A percentile compares a stretch with the other conserved stretches of the same genome.
Conservation (phyloP, 1,140 invertebrate genomes). For the Oryctes rhinoceros region DNA sequence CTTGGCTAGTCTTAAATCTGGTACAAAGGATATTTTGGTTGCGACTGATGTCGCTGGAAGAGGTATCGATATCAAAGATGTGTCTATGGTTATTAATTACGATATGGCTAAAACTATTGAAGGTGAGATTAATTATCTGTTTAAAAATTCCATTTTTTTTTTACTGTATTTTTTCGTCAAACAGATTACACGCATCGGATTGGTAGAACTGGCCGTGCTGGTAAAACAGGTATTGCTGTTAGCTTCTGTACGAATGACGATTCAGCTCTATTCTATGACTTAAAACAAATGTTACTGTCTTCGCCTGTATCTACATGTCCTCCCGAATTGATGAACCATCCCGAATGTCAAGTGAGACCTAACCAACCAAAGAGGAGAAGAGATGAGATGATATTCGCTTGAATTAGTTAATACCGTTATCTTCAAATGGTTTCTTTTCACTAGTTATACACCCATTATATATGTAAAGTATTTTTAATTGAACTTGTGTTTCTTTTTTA, state of each 20-base stretch:
- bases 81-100: constrained; percentile 98
- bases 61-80: constrained; percentile 99
- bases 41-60: constrained; percentile 99
- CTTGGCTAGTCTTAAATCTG: constrained; percentile 92
- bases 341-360: constrained; percentile 98
- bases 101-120: constrained; percentile 99
- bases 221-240: constrained; percentile 95
- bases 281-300: constrained; percentile 89
- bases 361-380: constrained; percentile 92
- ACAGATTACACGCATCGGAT: constrained; percentile 99
- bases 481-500: too few relatives aligned
- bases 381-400: constrained; percentile 95
- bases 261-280: constrained; percentile 93
- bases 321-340: constrained; percentile 96
- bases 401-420: constrained; percentile 52
- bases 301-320: constrained; percentile 97
- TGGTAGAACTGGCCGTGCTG: constrained; percentile 97
- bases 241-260: constrained; percentile 98
- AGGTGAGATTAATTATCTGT: constrained; percentile 60
- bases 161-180: constrained; percentile 54
- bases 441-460: neutral
- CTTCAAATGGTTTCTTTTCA: neutral
- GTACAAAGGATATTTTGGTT: constrained; percentile 97
- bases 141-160: constrained; percentile 19
- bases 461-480: too few relatives aligned